A percentile compares a stretch with the other conserved stretches of the same genome.
phyloP scores from a whole-genome alignment of 2,888 invertebrate species.

The Morinoia aosen region DNA sequence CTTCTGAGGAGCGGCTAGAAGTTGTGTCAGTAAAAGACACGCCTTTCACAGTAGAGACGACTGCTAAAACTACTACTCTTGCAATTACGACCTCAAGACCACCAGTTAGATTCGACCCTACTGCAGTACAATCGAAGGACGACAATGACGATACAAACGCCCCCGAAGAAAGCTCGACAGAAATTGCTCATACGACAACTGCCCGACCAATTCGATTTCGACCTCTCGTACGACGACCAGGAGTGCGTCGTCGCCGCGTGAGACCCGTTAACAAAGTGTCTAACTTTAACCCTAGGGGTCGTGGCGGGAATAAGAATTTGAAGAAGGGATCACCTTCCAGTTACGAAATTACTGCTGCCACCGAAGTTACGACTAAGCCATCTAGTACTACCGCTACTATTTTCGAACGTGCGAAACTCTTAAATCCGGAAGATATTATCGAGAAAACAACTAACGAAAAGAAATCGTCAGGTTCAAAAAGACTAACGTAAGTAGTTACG shows the following conservation, averaged over 20 bases:
- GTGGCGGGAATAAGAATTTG: conserved; percentile 19
- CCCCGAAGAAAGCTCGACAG: conserved; percentile 45
- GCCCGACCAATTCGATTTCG: conserved; percentile 42
- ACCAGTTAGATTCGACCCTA: not conserved
- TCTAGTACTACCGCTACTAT: not conserved
- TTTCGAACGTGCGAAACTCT: conserved; percentile 45
- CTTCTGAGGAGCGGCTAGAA: not conserved
- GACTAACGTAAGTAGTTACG: conserved; percentile 48
- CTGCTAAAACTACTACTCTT: not conserved
- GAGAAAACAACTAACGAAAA: conserved; percentile 43
- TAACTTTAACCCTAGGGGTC: conserved; percentile 45
- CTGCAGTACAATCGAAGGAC: conserved; percentile 18
- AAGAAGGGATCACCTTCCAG: not conserved
- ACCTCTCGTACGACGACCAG: conserved; percentile 44
- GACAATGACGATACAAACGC: not conserved
- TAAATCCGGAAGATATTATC: conserved; percentile 31
- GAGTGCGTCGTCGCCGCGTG: conserved; percentile 36
- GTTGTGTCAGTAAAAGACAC: not conserved
- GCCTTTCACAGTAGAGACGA: not conserved
- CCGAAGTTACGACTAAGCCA: conserved; percentile 15
- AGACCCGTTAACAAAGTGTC: conserved; percentile 26
- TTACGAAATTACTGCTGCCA: not conserved
- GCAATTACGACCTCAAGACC: conserved; percentile 36
- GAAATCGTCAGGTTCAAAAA: conserved; percentile 7
- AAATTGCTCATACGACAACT: conserved; percentile 16